phyloP scores from a whole-genome alignment of 64 coral and sea anemone genomes.

The Anthopleura sola region DNA sequence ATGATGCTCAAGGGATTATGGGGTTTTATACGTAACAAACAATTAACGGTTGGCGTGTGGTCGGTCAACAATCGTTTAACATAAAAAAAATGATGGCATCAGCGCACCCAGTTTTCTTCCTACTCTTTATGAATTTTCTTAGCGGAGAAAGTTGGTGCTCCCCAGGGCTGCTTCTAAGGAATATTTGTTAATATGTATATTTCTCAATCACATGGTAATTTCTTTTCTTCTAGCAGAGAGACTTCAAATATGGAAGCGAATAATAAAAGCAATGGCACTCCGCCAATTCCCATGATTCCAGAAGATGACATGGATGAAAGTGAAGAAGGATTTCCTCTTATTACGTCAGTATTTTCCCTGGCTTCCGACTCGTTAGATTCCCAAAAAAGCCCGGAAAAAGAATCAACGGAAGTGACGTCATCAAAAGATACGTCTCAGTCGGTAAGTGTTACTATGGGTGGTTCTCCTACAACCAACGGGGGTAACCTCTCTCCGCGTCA shows the following conservation, averaged over 20 bases:
- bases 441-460: neutral
- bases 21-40: too few relatives aligned
- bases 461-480: neutral
- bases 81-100: too few relatives aligned
- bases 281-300: slow-evolving; percentile 14
- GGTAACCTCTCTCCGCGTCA: neutral
- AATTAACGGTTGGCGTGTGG: too few relatives aligned
- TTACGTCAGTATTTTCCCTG: slow-evolving; percentile 16
- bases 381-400: neutral
- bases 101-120: too few relatives aligned
- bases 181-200: neutral
- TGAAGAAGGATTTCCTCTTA: slow-evolving; percentile 4
- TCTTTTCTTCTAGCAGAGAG: neutral
- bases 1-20: too few relatives aligned
- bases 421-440: neutral
- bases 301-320: slow-evolving; percentile 9
- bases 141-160: too few relatives aligned
- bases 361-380: slow-evolving; percentile 1
- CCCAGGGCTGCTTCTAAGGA: too few relatives aligned
- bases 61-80: too few relatives aligned
- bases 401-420: neutral
- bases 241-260: neutral
- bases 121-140: too few relatives aligned
- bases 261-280: neutral
- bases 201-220: neutral